Percentiles rank a stretch among this genome's conserved stretches.
Conservation (phyloP, 2,113 vertebrate genomes). For the Prunella himalayana region DNA sequence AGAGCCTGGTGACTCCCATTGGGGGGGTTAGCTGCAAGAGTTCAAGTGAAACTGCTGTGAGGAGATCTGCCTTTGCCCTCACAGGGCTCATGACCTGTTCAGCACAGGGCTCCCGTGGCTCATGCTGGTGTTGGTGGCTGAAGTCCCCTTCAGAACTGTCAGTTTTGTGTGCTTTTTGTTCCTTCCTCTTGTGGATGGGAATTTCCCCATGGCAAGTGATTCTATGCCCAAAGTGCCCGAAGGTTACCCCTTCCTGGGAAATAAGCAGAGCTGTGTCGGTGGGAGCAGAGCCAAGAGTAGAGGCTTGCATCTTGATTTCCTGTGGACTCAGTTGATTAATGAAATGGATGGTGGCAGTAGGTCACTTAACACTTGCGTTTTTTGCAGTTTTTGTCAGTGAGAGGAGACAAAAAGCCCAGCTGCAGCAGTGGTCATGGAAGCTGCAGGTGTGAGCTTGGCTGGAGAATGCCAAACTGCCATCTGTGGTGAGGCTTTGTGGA, state of each 20-base stretch:
- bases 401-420: slow-evolving; percentile 24
- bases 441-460: slow-evolving; percentile 37
- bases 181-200: background rate
- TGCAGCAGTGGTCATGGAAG: background rate
- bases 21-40: background rate
- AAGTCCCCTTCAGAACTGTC: background rate
- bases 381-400: background rate
- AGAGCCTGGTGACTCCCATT: background rate
- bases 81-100: accelerated
- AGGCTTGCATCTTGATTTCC: background rate
- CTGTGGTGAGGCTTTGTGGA: background rate
- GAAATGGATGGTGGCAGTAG: background rate
- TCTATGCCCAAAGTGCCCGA: background rate
- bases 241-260: background rate
- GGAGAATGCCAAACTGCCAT: background rate
- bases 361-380: background rate
- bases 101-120: background rate
- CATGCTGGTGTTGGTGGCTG: accelerated
- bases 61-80: background rate
- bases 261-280: accelerated
- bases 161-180: background rate
- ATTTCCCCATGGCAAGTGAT: background rate
- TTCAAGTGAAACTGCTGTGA: background rate
- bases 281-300: background rate
- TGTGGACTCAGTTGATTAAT: background rate